A percentile compares a stretch with the other conserved stretches of the same genome.
phyloP scores from a whole-genome alignment of 1,140 invertebrate genomes.

The Bicyclus anynana region DNA sequence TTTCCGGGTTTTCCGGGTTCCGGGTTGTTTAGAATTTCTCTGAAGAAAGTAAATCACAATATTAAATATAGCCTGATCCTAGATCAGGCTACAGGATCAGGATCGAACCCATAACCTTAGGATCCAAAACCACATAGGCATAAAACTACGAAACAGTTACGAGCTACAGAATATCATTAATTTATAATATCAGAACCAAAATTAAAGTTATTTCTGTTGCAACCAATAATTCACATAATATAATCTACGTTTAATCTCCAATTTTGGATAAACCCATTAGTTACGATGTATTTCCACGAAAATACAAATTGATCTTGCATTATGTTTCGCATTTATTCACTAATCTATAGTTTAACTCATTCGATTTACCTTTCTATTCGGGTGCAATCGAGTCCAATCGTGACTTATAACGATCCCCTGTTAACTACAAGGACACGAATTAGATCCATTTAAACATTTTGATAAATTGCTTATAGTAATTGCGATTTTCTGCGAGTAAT shows the following conservation, averaged over 20 bases:
- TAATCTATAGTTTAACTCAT: constrained; percentile 10
- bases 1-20: too few species aligned
- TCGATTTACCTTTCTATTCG: constrained; percentile 26
- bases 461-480: not conserved
- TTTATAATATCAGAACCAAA: too few species aligned
- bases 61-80: too few species aligned
- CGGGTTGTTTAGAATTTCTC: too few species aligned
- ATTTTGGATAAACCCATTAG: not conserved
- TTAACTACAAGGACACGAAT: constrained; percentile 17
- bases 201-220: too few species aligned
- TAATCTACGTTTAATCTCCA: not conserved
- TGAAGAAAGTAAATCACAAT: not conserved
- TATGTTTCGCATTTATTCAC: not conserved
- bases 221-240: too few species aligned
- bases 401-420: constrained; percentile 19
- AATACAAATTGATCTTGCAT: not conserved
- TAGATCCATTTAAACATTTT: constrained; percentile 1
- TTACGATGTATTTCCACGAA: not conserved
- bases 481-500: too few species aligned
- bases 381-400: constrained; percentile 15
- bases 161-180: too few species aligned
- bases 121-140: too few species aligned
- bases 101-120: too few species aligned
- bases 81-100: too few species aligned
- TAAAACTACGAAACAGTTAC: too few species aligned